Percentiles rank a stretch among this genome's conserved stretches.
phyloP scores from a whole-genome alignment of 2,113 vertebrate genomes.

The Hippolais icterina region DNA sequence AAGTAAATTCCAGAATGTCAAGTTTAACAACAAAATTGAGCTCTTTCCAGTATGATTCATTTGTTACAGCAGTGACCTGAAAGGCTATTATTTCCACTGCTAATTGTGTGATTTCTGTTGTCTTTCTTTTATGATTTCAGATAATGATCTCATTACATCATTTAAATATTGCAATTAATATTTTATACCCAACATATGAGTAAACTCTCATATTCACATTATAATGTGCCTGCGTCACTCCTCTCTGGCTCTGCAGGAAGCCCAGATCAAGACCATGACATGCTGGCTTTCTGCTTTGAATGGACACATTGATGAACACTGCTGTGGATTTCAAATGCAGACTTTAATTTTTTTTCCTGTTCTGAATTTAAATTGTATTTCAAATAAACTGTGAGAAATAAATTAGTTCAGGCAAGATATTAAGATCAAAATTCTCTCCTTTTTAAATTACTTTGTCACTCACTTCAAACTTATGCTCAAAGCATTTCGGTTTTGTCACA shows the following conservation, averaged over 20 bases:
- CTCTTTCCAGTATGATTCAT: not conserved
- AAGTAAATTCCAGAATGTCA: not conserved
- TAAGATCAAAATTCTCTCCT: constrained; percentile 47
- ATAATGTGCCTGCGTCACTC: not conserved
- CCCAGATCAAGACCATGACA: not conserved
- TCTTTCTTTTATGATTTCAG: not conserved
- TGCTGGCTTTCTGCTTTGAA: not conserved
- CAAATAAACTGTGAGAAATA: constrained; percentile 38
- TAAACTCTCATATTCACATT: not conserved
- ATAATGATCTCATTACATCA: not conserved
- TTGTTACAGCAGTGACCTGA: not conserved
- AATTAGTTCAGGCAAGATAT: constrained; percentile 47
- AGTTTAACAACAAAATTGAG: not conserved
- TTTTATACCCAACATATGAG: constrained; percentile 11
- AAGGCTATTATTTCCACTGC: not conserved
- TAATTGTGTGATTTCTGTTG: not conserved
- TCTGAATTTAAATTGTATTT: constrained; percentile 37
- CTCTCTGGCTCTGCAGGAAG: not conserved
- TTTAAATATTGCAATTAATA: constrained; percentile 34
- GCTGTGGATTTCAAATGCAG: not conserved
- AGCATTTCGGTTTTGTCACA: constrained; percentile 55
- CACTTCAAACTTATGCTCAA: constrained; percentile 56
- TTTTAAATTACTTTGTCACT: constrained; percentile 64
- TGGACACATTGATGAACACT: not conserved
- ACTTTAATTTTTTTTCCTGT: not conserved